These are phyloP conservation scores for Apostichopus californicus DNA, from an alignment of 35 echinoderm and acorn worm species.

Conservation along the genomic window DNA sequence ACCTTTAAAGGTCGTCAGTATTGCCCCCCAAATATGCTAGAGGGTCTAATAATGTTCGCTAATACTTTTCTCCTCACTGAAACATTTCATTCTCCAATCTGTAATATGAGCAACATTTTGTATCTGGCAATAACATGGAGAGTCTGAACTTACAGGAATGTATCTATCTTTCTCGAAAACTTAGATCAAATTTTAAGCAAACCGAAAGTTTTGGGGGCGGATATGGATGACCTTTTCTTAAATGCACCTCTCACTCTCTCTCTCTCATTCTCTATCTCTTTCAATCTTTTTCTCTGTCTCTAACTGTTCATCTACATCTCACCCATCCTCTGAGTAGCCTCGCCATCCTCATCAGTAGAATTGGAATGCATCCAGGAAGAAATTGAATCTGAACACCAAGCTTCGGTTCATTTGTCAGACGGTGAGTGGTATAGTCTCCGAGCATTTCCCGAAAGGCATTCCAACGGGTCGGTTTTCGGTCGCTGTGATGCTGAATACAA, in stretches of 20 bases:
- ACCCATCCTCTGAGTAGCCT: not conserved
- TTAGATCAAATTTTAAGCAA: no score
- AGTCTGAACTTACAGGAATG: no score
- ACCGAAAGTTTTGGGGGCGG: no score
- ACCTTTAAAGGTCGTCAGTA: no score
- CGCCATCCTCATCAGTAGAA: conserved; percentile 16
- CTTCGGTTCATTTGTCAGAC: not conserved
- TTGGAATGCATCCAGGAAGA: conserved; percentile 30
- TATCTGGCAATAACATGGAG: no score
- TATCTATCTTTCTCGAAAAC: no score
- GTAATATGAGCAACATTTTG: no score
- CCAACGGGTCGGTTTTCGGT: not conserved
- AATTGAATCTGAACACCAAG: conserved; percentile 17
- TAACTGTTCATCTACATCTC: not conserved
- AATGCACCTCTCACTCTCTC: not conserved
- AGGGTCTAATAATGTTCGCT: no score
- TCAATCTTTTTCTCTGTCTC: not conserved
- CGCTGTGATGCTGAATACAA: not conserved
- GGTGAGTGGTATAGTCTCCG: conserved; percentile 1
- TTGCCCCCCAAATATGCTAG: no score
- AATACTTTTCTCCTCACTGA: no score
- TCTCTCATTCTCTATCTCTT: not conserved
- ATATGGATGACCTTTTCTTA: no score
- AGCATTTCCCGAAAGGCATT: not conserved
- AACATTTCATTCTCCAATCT: no score